Evolutionary conservation across 2,797 vertebrate genomes (phyloP).

Genomic region (Dromococcyx pavoninus): DNA sequence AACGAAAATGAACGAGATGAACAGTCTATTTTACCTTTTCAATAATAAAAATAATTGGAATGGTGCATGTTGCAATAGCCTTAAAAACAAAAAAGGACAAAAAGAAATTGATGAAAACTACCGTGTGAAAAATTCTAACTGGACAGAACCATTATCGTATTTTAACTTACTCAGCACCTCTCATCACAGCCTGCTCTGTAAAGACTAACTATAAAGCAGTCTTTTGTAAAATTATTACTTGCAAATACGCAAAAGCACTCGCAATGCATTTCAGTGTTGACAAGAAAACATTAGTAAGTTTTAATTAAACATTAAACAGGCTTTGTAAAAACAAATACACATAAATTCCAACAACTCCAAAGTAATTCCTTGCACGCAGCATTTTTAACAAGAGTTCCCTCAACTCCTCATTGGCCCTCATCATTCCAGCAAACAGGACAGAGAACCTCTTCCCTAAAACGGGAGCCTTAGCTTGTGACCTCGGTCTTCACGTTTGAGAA

Average conservation of each 20-base stretch:
- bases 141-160: not conserved
- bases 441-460: not conserved
- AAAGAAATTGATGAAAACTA: conserved; percentile 6
- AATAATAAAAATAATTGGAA: not conserved
- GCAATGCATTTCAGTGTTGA: not conserved
- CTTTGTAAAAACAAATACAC: not conserved
- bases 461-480: not conserved
- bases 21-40: conserved; percentile 52
- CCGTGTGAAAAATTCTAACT: not conserved
- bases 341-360: not conserved
- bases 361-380: not conserved
- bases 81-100: not conserved
- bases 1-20: conserved; percentile 27
- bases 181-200: not conserved
- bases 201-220: not conserved
- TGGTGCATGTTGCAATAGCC: not conserved
- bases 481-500: not conserved
- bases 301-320: not conserved
- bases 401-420: accelerated
- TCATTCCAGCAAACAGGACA: not conserved
- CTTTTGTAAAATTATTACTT: not conserved
- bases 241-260: not conserved
- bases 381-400: not conserved
- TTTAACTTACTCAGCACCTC: not conserved
- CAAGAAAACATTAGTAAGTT: not conserved